Base-by-base conservation (phyloP, 2,113 vertebrate species). In the Pomatostomus ruficeps region DNA sequence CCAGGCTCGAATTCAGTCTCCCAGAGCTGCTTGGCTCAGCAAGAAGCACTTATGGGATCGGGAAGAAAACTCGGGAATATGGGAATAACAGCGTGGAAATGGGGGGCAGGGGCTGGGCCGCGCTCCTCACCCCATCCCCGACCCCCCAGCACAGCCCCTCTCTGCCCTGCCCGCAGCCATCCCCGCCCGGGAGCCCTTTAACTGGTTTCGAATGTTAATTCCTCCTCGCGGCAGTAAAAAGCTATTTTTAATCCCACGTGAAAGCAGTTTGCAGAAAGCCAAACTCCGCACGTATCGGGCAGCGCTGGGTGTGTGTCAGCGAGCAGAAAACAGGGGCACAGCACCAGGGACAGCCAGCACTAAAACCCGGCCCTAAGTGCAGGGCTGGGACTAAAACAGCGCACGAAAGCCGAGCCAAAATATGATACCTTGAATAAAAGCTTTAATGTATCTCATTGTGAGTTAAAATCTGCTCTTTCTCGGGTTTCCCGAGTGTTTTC, bases 231-330 rank as follows among this genome's bases (percentile, higher is more conserved):
- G 91, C 95, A 87, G 62, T 55, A 76, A 89, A 89, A 91, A 89
- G 54, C 73, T 91, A 62, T 79, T 96, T 97, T 94, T 91, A 95
- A 94, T 79, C 66, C 91, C 85, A 94, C 71, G 46, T 72, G 89
- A 95, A 94, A 95, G 74, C 83, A 23, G 57, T 85, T 91, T 93
- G 91, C 81, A 85, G 73, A 45, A 87, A 58, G 15, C 36, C 84
- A 35, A 93, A 67, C 45, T 75, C 35, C 3, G 68, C 71, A 42
- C 10, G 12, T 6, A 5, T 55, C 36, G 0, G 49, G 79, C 63
- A 12, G 29, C 0, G 20, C 70, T 28, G 66, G 55, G 13, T 10
- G 45, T 2, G n/a, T 5, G 15, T 4, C 1, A 3, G 31, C 45
- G 58, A 79, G 89, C 78, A 14, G 71, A 28, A 72, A 65, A 42